A percentile compares a stretch with the other conserved stretches of the same genome.
Conservation (phyloP, 92 coral and sea anemone species). For the Actinernus sp. region DNA sequence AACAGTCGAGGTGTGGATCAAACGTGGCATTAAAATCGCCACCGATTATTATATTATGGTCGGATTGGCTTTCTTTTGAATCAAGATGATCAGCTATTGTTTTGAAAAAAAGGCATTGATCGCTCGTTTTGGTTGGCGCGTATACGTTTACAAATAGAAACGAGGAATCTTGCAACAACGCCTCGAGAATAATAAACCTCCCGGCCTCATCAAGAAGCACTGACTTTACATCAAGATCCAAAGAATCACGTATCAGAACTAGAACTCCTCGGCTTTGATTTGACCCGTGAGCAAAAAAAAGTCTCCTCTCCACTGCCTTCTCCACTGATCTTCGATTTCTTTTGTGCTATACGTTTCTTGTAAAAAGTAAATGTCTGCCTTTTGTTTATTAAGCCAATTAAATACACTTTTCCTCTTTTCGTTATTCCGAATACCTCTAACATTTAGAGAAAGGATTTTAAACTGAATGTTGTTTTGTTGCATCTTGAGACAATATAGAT, state of each 20-base stretch:
- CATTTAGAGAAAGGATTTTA: constrained; percentile 52
- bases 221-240: constrained; percentile 30
- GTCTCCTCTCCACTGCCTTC: constrained; percentile 47
- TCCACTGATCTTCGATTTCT: constrained; percentile 49
- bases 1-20: constrained; percentile 31
- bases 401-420: constrained; percentile 39
- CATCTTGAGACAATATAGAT: too few species aligned
- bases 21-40: constrained; percentile 42
- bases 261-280: constrained; percentile 45
- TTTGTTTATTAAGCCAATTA: constrained; percentile 42
- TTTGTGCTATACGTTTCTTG: constrained; percentile 72
- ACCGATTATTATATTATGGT: constrained; percentile 24
- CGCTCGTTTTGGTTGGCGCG: constrained; percentile 38
- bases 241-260: constrained; percentile 21
- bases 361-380: constrained; percentile 29
- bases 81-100: constrained; percentile 8
- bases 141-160: constrained; percentile 37
- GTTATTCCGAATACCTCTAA: constrained; percentile 49
- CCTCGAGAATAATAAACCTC: constrained; percentile 24
- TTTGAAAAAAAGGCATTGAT: constrained; percentile 18
- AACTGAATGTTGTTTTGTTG: constrained; percentile 26
- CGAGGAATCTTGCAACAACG: constrained; percentile 29
- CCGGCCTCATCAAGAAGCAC: constrained; percentile 22
- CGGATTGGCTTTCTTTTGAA: neutral
- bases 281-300: constrained; percentile 53